These are phyloP conservation scores for Squalus acanthias DNA, from an alignment of 2,797 vertebrate species.

Conservation along the genomic window DNA sequence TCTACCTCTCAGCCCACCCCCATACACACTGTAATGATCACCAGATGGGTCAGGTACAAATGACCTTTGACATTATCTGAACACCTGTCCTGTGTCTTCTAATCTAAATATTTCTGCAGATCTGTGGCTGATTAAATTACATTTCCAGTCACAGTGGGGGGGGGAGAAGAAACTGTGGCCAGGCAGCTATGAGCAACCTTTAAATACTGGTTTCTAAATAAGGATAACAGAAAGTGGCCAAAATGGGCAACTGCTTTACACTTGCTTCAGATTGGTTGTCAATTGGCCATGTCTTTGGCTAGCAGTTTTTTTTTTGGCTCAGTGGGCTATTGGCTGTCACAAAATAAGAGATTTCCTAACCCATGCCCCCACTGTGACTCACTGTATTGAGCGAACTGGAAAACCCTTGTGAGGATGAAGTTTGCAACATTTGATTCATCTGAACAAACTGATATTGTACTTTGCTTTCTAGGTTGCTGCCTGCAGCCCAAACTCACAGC, in stretches of 20 bases:
- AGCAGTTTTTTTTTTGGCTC: not conserved
- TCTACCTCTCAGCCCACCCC: not conserved
- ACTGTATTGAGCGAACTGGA: not conserved
- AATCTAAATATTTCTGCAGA: not conserved
- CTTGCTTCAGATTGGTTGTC: not conserved
- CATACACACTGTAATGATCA: not conserved
- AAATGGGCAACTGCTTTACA: not conserved
- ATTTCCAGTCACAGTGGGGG: not conserved
- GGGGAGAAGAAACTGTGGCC: not conserved
- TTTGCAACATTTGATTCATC: not conserved
- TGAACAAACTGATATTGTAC: not conserved
- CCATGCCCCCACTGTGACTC: not conserved
- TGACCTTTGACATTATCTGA: not conserved
- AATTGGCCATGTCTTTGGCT: not conserved
- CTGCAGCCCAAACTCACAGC: constrained; percentile 34
- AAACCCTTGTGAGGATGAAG: not conserved
- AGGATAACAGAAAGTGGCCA: constrained; percentile 19
- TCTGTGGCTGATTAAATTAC: not conserved
- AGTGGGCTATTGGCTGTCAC: too few relatives aligned
- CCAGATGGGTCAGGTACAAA: not conserved
- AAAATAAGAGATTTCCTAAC: not conserved
- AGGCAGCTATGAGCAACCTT: not conserved
- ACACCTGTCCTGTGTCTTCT: not conserved
- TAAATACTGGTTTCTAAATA: not conserved
- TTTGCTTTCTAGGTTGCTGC: constrained; percentile 24